phyloP scores from a whole-genome alignment of 1,140 invertebrate species.

The Prorops nasuta region DNA sequence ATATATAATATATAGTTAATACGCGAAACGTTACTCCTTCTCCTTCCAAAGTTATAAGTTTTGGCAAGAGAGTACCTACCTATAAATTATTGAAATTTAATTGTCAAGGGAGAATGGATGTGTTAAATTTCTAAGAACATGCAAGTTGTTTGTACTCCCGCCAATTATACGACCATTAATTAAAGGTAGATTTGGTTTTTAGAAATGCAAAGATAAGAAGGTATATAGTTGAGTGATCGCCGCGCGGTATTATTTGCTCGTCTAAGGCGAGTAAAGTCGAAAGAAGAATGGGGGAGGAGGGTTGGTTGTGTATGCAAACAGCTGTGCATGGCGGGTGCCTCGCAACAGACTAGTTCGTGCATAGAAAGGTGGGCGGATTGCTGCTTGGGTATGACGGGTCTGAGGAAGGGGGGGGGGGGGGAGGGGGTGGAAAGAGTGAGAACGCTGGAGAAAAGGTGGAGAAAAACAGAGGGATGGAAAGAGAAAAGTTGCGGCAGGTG shows the following conservation, averaged over 20 bases:
- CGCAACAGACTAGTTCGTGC: slow-evolving; percentile 25
- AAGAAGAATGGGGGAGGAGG: neutral
- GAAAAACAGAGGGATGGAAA: neutral
- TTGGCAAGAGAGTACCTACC: too few species aligned
- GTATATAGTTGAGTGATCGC: slow-evolving; percentile 39
- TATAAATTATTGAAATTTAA: too few species aligned
- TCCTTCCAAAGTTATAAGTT: too few species aligned
- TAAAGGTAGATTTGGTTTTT: too few species aligned
- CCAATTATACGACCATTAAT: too few species aligned
- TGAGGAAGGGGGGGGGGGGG: slow-evolving; percentile 12
- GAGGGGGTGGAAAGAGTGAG: neutral
- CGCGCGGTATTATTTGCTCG: slow-evolving; percentile 41
- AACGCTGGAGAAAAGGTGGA: slow-evolving; percentile 6
- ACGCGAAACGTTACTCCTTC: too few species aligned
- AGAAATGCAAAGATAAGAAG: too few species aligned
- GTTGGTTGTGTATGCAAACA: slow-evolving; percentile 51
- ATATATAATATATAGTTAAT: too few species aligned
- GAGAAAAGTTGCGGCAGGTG: neutral
- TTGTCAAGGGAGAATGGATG: too few species aligned
- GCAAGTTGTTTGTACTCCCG: too few species aligned
- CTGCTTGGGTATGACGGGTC: too few species aligned
- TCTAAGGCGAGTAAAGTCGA: slow-evolving; percentile 17
- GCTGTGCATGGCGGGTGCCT: slow-evolving; percentile 43
- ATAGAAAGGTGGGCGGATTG: neutral
- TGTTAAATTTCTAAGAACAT: too few species aligned